These are phyloP conservation scores for Salvelinus sp. DNA, from an alignment of 2,113 vertebrate genomes.

Conservation along the genomic window DNA sequence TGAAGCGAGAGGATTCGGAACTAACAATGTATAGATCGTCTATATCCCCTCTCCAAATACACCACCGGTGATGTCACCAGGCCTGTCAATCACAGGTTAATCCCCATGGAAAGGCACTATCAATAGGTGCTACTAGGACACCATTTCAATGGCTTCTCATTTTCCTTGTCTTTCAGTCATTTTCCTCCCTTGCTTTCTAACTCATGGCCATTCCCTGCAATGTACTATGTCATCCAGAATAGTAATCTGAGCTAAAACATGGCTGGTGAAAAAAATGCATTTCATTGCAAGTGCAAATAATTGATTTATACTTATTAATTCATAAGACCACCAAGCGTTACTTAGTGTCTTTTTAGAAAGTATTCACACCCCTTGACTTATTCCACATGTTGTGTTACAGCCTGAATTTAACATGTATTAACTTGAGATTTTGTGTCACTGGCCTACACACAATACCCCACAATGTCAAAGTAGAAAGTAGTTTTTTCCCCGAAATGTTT, in stretches of 20 bases:
- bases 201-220: conserved; percentile 10
- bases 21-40: conserved; percentile 22
- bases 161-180: conserved; percentile 19
- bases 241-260: neutral
- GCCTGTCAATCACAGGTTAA: conserved; percentile 24
- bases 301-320: conserved; percentile 36
- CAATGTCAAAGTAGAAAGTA: no score
- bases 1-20: conserved; percentile 12
- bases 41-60: conserved; percentile 36
- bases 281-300: conserved; percentile 12
- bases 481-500: no score
- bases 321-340: no score
- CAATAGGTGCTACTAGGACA: neutral
- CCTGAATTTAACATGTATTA: no score
- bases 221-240: neutral
- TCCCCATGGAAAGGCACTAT: conserved; percentile 19
- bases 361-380: no score
- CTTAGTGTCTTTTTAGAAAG: no score
- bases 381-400: no score
- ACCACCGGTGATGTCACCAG: conserved; percentile 35
- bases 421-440: no score
- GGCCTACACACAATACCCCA: no score
- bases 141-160: neutral
- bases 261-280: neutral
- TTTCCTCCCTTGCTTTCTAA: neutral